Conservation (phyloP, 2,113 vertebrate species). For the Pogonocichla stellata region DNA sequence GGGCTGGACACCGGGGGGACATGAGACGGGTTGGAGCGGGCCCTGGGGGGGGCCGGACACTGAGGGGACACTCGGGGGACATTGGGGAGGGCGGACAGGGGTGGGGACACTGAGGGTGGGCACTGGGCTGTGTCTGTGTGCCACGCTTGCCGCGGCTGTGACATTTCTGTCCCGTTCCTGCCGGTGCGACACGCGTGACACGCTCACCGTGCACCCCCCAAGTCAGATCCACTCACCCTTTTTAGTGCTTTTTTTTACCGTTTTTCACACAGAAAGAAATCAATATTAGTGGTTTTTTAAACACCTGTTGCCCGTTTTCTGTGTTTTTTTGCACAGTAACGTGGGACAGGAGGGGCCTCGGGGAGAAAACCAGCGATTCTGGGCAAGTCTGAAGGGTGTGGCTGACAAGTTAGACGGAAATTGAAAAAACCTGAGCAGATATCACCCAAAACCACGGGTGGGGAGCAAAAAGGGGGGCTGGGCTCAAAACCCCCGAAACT, state of each 20-base stretch:
- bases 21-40: too few species aligned
- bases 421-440: too few species aligned
- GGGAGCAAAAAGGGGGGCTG: neutral
- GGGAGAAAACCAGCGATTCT: fast-evolving
- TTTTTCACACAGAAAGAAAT: fast-evolving
- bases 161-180: fast-evolving
- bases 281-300: neutral
- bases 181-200: neutral
- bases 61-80: too few species aligned
- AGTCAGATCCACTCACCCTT: neutral
- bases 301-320: fast-evolving
- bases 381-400: neutral
- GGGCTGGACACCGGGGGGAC: too few species aligned
- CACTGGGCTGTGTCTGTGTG: neutral
- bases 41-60: too few species aligned
- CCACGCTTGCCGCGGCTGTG: neutral
- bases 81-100: neutral
- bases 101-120: neutral
- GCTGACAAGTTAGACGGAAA: neutral
- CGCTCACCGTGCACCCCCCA: neutral
- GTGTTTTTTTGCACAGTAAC: fast-evolving
- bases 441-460: neutral
- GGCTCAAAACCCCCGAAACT: neutral
- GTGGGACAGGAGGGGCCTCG: neutral
- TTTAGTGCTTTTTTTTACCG: fast-evolving